These are phyloP conservation scores for Triops cancriformis DNA, from an alignment of 1,140 invertebrate species.

Conservation along the genomic window DNA sequence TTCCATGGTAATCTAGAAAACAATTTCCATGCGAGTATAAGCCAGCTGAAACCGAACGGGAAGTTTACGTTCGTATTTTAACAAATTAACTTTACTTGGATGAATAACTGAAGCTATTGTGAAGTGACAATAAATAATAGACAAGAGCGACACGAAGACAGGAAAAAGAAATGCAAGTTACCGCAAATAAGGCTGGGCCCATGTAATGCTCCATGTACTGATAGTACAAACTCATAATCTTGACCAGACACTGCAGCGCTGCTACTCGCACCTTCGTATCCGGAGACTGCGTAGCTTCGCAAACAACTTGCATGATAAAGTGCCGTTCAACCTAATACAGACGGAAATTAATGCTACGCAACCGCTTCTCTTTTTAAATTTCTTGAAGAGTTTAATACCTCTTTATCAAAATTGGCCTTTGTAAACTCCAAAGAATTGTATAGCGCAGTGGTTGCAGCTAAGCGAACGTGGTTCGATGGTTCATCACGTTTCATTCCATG, in stretches of 20 bases:
- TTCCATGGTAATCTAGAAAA: conserved; percentile 78
- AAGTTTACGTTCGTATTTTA: not conserved
- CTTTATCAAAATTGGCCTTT: conserved; percentile 95
- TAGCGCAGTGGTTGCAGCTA: conserved; percentile 93
- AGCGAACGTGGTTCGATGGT: conserved; percentile 70
- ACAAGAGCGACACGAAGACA: not conserved
- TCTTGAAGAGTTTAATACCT: conserved; percentile 46
- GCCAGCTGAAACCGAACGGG: not conserved
- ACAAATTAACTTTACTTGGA: not conserved
- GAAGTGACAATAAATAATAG: not conserved
- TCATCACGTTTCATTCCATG: conserved; percentile 88
- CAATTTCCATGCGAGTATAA: not conserved
- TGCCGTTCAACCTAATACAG: conserved; percentile 71
- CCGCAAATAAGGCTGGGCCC: conserved; percentile 93
- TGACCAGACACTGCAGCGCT: conserved; percentile 94
- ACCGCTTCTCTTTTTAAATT: no score
- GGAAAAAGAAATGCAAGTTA: conserved; percentile 39
- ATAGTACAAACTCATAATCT: conserved; percentile 98
- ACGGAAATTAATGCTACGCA: conserved; percentile 14
- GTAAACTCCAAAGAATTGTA: conserved; percentile 99
- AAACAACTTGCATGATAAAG: conserved; percentile 99
- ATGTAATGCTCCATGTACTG: conserved; percentile 99
- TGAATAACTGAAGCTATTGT: no score
- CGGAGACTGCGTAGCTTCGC: conserved; percentile 59
- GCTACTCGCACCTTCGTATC: conserved; percentile 88